Conservation (phyloP, 2,113 vertebrate genomes). For the Otolemur garnettii region DNA sequence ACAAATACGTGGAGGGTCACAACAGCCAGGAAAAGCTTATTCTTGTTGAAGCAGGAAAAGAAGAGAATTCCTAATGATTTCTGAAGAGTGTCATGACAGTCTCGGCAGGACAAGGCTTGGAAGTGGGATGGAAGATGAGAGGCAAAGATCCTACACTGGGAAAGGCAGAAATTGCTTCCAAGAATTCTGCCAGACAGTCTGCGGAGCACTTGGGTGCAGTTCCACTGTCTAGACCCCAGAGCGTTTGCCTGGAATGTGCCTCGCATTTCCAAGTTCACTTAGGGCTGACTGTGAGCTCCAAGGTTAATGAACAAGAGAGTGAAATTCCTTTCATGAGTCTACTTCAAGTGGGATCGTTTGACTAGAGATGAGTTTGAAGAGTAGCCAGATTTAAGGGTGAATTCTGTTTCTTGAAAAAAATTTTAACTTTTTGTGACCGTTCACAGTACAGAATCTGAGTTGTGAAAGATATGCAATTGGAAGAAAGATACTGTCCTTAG, state of each 20-base stretch:
- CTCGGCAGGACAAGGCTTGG: neutral
- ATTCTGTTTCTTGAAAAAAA: constrained; percentile 27
- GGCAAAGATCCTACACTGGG: neutral
- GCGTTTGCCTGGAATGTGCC: neutral
- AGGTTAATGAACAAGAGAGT: neutral
- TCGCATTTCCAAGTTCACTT: constrained; percentile 4
- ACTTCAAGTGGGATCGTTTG: neutral
- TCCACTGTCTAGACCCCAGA: neutral
- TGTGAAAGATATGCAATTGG: neutral
- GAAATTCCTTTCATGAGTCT: neutral
- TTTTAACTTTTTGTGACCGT: neutral
- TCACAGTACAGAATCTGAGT: neutral
- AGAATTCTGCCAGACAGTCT: neutral
- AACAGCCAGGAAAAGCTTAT: neutral
- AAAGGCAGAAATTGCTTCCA: neutral
- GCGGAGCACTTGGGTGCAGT: neutral
- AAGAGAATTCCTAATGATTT: neutral
- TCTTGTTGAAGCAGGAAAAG: neutral
- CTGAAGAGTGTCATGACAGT: accelerated
- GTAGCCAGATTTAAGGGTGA: neutral
- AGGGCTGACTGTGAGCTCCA: neutral
- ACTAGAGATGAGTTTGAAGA: neutral
- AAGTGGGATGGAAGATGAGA: neutral
- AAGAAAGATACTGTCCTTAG: neutral
- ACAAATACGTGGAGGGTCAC: neutral